Evolutionary conservation across 2,888 invertebrate genomes (phyloP), one percentile per base, ranked within the genome.

Genomic region (Dascillus cervinus): DNA sequence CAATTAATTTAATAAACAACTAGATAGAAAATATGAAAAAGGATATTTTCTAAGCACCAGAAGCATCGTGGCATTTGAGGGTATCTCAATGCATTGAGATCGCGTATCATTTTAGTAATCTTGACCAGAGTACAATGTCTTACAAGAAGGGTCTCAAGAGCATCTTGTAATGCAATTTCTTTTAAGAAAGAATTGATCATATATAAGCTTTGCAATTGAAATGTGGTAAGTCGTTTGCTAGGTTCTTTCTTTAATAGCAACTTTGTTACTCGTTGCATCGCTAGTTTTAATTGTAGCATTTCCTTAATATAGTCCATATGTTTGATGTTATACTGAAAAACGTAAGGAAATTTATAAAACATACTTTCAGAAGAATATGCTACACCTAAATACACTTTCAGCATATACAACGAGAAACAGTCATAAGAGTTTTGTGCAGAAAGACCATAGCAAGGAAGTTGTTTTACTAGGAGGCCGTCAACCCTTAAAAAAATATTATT

Each of bases 11-110:
- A n/a, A 23, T 17, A 14, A 10, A 22, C 11, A 19, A 30, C 17
- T 30, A 26, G 26, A 22, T 17, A 15, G 13, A 14, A 25, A 24
- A 13, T 19, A 14, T 8, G 21, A 22, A 47, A 55, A 58, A 58
- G 56, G 56, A 58, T 57, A 55, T 61, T 57, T 49, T 60, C 52
- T 41, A 54, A 55, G 39, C 62, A 62, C 53, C 55, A 56, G 15
- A 43, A 24, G 34, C 62, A 62, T 11, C 46, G 45, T 9, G 52
- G 42, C 41, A 52, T 46, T n/a, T 49, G 44, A 1, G 58, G 55
- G 40, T 56, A 58, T 31, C 44, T 40, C 14, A 63, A 13, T 34
- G 56, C 52, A 27, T 60, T 56, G 5, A 56, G 53, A 22, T 49
- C 43, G 17, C 39, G 36, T 42, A 60, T 50, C 11, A 59, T 49